Evolutionary conservation across 2,797 vertebrate species (phyloP).

Genomic region (Sebastes alutus): DNA sequence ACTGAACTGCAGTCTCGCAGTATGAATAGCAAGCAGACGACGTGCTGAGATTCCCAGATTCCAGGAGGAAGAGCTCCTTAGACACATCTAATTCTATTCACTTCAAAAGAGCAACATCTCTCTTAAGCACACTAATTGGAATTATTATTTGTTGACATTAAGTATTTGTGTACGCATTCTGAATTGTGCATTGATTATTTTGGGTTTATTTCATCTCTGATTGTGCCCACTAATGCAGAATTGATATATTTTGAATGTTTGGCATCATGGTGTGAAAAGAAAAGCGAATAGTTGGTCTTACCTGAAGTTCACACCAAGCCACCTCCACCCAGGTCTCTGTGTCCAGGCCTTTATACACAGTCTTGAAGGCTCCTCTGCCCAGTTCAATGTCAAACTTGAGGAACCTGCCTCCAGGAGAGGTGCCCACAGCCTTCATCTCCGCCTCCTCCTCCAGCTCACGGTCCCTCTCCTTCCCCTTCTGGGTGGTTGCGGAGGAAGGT

Average conservation of each 20-base stretch:
- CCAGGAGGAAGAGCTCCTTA: slow-evolving; percentile 33
- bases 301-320: slow-evolving; percentile 97
- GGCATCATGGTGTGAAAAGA: background rate
- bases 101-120: slow-evolving; percentile 14
- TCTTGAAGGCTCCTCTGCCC: slow-evolving; percentile 95
- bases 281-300: slow-evolving; percentile 63
- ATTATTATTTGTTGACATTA: slow-evolving; percentile 8
- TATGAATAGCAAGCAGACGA: slow-evolving; percentile 61
- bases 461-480: slow-evolving; percentile 86
- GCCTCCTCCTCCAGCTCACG: slow-evolving; percentile 93
- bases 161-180: background rate
- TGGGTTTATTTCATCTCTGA: background rate
- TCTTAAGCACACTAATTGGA: slow-evolving; percentile 2
- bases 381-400: slow-evolving; percentile 96
- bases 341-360: slow-evolving; percentile 95
- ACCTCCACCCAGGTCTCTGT: slow-evolving; percentile 97
- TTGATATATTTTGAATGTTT: background rate
- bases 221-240: background rate
- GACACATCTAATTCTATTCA: slow-evolving; percentile 46
- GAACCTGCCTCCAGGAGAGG: slow-evolving; percentile 92
- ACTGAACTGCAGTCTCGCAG: slow-evolving; percentile 51
- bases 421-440: slow-evolving; percentile 95
- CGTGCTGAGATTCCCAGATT: slow-evolving; percentile 58
- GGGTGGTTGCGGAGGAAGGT: slow-evolving; percentile 60
- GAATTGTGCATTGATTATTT: background rate